Conservation (phyloP, 2,888 invertebrate species). For the Metacarcinus magister region DNA sequence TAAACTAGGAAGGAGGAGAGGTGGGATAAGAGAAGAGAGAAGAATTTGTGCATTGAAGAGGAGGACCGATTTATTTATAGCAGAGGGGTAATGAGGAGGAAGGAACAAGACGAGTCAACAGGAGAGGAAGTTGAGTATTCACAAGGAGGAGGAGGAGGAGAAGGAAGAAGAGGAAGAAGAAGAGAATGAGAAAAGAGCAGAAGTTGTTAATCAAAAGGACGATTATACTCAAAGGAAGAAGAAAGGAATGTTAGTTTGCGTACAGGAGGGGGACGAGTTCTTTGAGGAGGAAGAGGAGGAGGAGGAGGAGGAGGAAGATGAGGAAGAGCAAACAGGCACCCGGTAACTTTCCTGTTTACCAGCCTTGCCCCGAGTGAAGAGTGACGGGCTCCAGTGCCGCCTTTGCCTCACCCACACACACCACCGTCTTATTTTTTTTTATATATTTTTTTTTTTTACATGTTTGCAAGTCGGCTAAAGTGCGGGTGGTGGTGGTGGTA, state of each 20-base stretch:
- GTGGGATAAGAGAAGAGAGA: neutral
- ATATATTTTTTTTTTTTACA: neutral
- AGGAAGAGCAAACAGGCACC: neutral
- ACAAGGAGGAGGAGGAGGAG: neutral
- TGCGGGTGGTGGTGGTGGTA: neutral
- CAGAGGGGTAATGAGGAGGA: neutral
- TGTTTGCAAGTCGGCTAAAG: neutral
- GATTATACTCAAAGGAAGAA: neutral
- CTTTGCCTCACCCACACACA: neutral
- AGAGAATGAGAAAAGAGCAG: neutral
- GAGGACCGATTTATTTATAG: neutral
- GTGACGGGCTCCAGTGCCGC: neutral
- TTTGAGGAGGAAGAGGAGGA: neutral
- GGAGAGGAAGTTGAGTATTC: neutral
- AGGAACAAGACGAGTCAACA: neutral
- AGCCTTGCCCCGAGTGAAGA: neutral
- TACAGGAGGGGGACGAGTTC: neutral
- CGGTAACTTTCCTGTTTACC: neutral
- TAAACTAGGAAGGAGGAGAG: neutral
- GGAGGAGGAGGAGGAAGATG: neutral
- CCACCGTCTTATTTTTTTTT: neutral
- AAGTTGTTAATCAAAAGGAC: neutral
- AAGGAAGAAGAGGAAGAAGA: neutral
- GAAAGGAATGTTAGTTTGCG: constrained; percentile 6
- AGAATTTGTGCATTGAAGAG: constrained; percentile 8